These are phyloP conservation scores for Arizona elegans DNA, from an alignment of 2,113 vertebrate species.

Conservation along the genomic window DNA sequence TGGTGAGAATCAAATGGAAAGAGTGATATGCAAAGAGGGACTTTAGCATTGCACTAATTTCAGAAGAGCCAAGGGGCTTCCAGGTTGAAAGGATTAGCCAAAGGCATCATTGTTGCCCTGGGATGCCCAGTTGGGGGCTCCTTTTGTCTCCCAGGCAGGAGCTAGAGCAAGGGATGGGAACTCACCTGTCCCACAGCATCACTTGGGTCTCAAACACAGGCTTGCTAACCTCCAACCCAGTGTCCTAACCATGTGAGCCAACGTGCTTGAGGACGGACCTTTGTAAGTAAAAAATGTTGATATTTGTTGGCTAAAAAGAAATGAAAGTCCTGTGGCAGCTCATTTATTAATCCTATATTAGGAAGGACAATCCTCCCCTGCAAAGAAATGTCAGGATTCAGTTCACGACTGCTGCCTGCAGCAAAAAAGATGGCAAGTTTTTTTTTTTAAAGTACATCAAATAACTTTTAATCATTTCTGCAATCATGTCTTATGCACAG, in stretches of 20 bases:
- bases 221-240: neutral
- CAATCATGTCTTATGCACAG: constrained; percentile 9
- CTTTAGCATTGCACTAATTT: neutral
- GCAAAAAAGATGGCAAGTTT: constrained; percentile 27
- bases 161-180: neutral
- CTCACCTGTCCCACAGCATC: neutral
- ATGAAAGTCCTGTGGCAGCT: neutral
- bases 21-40: neutral
- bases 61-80: neutral
- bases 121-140: neutral
- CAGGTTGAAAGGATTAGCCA: neutral
- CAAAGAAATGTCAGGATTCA: neutral
- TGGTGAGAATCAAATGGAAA: constrained; percentile 2
- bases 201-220: neutral
- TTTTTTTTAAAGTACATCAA: constrained; percentile 9
- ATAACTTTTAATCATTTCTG: constrained; percentile 36
- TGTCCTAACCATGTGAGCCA: neutral
- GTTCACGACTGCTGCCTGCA: neutral
- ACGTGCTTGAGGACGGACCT: neutral
- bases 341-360: neutral
- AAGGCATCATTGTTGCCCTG: neutral
- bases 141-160: neutral
- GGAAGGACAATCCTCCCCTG: constrained; percentile 17
- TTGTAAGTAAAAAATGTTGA: constrained; percentile 9
- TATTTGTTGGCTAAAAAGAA: constrained; percentile 1